Evolutionary conservation across 35 echinoderm and acorn worm genomes (phyloP), one percentile per base, ranked within the genome.

Genomic region (Stichopus chloronotus): DNA sequence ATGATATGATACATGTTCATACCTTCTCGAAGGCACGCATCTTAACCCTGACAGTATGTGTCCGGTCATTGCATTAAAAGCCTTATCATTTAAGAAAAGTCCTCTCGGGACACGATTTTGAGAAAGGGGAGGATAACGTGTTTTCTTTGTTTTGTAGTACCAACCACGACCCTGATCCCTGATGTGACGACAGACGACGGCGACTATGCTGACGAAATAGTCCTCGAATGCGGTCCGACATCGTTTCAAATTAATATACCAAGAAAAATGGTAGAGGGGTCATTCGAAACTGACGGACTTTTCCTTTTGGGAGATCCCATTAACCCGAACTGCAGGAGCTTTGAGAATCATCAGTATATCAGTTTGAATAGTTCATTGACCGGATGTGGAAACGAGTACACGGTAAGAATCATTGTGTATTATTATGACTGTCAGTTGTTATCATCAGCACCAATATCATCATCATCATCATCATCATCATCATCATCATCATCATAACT

Each of bases 311-410:
- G 78, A 9, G 80, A 83, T 83, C 20, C 80, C 8, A 22, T 53
- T 8, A 19, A 81, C 78, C 22, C 9, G 8, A 30, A 10, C 9
- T 81, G 78, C 53, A 81, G 78, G 17, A 55, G 78, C 17, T 81
- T 81, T 55, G 25, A 30, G 13, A 81, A 81, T 55, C 10, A 81
- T 81, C 53, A 9, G 25, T 81, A 81, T 22, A 81, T 81, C 6
- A 81, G 78, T 13, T 81, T 81, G 23, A 81, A 81, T 19, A 81
- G 78, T 22, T 81, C 78, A 53, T 30, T 81, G 25, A 81, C 78
- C 9, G 78, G 17, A 81, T 81, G 78, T 81, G 78, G 78, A 9
- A 81, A 9, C 17, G 9, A 81, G 17, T 52, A 53, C 24, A 81
- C 78, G 10, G 78, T 81, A 81, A 52, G 78, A 52, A 53, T 11